Conservation (phyloP, 1,140 invertebrate genomes). For the Musca domestica region DNA sequence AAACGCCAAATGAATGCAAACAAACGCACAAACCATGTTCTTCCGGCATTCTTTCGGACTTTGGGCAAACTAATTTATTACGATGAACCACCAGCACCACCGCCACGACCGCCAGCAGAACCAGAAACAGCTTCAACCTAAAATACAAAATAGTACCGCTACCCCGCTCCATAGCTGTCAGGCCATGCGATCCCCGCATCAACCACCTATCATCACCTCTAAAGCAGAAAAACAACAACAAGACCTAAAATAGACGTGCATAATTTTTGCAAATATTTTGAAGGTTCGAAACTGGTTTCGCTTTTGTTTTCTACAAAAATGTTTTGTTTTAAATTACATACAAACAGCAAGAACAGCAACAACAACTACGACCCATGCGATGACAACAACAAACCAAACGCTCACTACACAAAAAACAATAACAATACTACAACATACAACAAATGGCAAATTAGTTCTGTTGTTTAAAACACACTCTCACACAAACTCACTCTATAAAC, state of each 20-base stretch:
- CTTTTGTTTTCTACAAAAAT: not conserved
- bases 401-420: not conserved
- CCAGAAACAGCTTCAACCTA: too few relatives aligned
- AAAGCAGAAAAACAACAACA: too few relatives aligned
- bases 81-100: constrained; percentile 7
- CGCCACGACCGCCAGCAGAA: too few relatives aligned
- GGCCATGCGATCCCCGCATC: too few relatives aligned
- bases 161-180: too few relatives aligned
- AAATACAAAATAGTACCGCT: too few relatives aligned
- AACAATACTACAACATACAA: constrained; percentile 4
- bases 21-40: constrained; percentile 16
- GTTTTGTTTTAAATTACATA: constrained; percentile 15
- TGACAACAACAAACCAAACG: constrained; percentile 1
- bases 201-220: too few relatives aligned
- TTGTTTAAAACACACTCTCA: constrained; percentile 3
- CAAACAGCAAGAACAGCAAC: not conserved
- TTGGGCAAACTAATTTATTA: constrained; percentile 20
- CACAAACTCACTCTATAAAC: constrained; percentile 20
- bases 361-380: not conserved
- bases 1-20: constrained; percentile 16
- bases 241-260: constrained; percentile 1
- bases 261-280: constrained; percentile 17
- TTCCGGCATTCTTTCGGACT: constrained; percentile 18
- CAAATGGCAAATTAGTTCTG: constrained; percentile 18
- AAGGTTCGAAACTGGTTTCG: constrained; percentile 13